Base-by-base conservation (phyloP, 2,113 vertebrate genomes). In the human region DNA sequence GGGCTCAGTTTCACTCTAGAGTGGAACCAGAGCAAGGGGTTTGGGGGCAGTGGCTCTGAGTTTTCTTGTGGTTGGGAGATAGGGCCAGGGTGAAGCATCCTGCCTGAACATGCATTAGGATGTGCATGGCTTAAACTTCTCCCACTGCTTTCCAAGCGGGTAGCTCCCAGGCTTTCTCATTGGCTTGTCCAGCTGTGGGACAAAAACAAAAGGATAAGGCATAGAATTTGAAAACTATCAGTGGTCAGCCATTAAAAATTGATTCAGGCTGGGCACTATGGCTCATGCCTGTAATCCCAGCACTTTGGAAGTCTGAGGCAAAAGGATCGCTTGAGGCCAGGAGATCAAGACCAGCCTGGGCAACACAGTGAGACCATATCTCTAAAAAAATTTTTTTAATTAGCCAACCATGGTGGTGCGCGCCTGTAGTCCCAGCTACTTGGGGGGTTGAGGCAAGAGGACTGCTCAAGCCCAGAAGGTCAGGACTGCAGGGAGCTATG, bases 1-100 rank as follows among this genome's bases (percentile, higher is more conserved):
- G 18, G 30, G 3, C 68, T 94, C n/a, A 7, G 10, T 9, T 61
- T 59, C 10, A 8, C 12, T 68, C 11, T 25, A 45, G 35, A 35
- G 5, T n/a, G 22, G 52, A 64, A 23, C 2, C 3, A 81, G 1
- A 81, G 18, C 12, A 35, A 25, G n/a, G 4, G 0, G 6, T n/a
- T n/a, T 43, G 35, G 9, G 40, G 3, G 1, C 35, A 32, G 45
- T 64, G 18, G 25, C n/a, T 70, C 22, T 89, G 52, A 23, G 35
- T 73, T 89, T 81, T n/a, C 72, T 4, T 25, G 3, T 32, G 9
- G 16, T 59, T 12, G 8, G 1, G 64, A 6, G 25, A 3, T 25
- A 32, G 18, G 6, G 11, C 43, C 6, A 52, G 9, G 2, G 11
- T 50, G 50, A 81, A 4, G 0, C 23, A 27, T 68, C 25, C 50